These are phyloP conservation scores for Pristionchus maxplancki DNA, from an alignment of 2,888 invertebrate species.

Conservation along the genomic window DNA sequence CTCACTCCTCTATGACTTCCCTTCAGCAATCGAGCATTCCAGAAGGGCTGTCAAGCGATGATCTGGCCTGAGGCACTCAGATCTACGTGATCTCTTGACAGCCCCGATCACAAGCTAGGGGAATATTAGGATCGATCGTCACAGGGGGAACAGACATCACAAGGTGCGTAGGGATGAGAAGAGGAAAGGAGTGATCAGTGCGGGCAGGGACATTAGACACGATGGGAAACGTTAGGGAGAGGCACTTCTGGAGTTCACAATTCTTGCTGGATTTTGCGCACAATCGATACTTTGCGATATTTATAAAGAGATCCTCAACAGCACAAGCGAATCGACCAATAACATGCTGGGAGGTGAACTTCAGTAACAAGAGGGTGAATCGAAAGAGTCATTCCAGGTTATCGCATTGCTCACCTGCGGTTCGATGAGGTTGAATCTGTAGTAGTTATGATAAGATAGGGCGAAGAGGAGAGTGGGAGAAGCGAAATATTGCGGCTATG, in stretches of 20 bases:
- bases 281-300: no score
- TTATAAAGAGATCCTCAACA: no score
- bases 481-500: not conserved
- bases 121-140: not conserved
- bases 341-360: not conserved
- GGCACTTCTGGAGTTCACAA: not conserved
- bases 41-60: not conserved
- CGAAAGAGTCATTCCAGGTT: no score
- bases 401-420: constrained; percentile 6
- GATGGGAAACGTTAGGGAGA: not conserved
- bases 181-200: not conserved
- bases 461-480: not conserved
- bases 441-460: not conserved
- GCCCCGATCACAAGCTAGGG: not conserved
- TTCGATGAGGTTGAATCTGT: constrained; percentile 11
- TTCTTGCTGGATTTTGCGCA: no score
- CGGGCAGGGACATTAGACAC: constrained; percentile 27
- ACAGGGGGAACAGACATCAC: not conserved
- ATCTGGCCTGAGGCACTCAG: no score
- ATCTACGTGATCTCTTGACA: no score
- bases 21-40: not conserved
- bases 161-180: not conserved
- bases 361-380: not conserved
- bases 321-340: not conserved
- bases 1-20: not conserved